Evolutionary conservation across 2,797 vertebrate genomes (phyloP).

Genomic region (Helostoma temminkii): DNA sequence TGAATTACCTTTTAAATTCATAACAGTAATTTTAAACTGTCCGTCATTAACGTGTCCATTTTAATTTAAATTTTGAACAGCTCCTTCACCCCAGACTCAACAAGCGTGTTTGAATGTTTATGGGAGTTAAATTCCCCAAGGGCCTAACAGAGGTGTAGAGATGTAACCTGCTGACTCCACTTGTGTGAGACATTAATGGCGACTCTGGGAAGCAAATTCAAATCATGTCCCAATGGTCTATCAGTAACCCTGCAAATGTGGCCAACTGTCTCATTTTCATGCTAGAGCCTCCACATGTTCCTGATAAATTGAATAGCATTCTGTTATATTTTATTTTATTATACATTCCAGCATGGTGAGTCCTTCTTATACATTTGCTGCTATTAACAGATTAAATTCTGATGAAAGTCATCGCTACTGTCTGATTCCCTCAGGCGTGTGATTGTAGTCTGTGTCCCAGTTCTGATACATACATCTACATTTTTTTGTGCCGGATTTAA

Average conservation of each 20-base stretch:
- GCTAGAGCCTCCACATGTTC: neutral
- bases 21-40: neutral
- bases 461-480: constrained; percentile 10
- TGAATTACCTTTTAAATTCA: constrained; percentile 19
- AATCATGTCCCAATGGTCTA: neutral
- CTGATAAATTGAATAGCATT: constrained; percentile 11
- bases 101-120: constrained; percentile 7
- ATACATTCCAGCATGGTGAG: neutral
- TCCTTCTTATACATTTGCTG: neutral
- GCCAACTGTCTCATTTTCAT: neutral
- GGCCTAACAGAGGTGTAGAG: neutral
- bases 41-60: neutral
- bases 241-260: neutral
- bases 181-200: neutral
- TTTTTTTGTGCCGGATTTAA: constrained; percentile 12
- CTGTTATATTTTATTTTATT: neutral
- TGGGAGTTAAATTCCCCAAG: no score
- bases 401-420: neutral
- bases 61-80: neutral
- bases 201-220: constrained; percentile 22
- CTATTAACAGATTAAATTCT: neutral
- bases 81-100: neutral
- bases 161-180: constrained; percentile 8
- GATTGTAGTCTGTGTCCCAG: neutral
- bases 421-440: neutral